Percentiles rank a stretch among this genome's conserved stretches.
Evolutionary conservation across 1,140 invertebrate genomes (phyloP).

Genomic region (Ceratosolen fusciceps): DNA sequence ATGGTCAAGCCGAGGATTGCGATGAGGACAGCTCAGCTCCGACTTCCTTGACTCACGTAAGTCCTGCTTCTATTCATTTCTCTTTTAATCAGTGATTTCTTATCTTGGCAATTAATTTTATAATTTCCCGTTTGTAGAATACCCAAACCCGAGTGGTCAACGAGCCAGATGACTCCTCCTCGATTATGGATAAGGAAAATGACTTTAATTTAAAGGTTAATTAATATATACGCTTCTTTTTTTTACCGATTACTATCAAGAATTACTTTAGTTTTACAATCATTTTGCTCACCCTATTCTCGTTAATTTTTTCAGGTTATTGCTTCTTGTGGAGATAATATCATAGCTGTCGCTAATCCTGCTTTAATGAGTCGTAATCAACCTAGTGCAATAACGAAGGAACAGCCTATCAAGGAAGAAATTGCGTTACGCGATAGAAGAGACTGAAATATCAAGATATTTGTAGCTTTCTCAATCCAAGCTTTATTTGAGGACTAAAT

Average conservation of each 20-base stretch:
- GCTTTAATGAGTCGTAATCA: slow-evolving; percentile 75
- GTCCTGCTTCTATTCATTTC: not conserved
- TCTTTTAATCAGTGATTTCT: not conserved
- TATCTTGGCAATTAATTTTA: not conserved
- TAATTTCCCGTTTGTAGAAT: slow-evolving; percentile 56
- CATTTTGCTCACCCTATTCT: not conserved
- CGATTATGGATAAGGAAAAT: slow-evolving; percentile 63
- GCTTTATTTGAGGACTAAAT: slow-evolving; percentile 23
- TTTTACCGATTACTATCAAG: too few species aligned
- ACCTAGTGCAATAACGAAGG: slow-evolving; percentile 32
- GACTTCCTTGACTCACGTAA: slow-evolving; percentile 15
- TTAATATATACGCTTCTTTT: too few species aligned
- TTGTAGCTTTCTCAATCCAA: slow-evolving; percentile 24
- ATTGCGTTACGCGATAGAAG: slow-evolving; percentile 51
- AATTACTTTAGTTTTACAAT: not conserved
- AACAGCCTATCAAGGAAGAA: slow-evolving; percentile 66
- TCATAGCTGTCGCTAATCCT: slow-evolving; percentile 90
- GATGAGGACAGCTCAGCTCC: not conserved
- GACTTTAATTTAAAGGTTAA: slow-evolving; percentile 70
- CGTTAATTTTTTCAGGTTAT: slow-evolving; percentile 75
- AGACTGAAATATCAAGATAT: slow-evolving; percentile 41
- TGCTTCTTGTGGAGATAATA: slow-evolving; percentile 85
- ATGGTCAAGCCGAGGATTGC: slow-evolving; percentile 1
- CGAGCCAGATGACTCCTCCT: slow-evolving; percentile 59
- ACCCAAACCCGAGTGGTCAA: slow-evolving; percentile 54